phyloP scores from a whole-genome alignment of 1,140 invertebrate genomes.

The Ostrea denselamellosa region DNA sequence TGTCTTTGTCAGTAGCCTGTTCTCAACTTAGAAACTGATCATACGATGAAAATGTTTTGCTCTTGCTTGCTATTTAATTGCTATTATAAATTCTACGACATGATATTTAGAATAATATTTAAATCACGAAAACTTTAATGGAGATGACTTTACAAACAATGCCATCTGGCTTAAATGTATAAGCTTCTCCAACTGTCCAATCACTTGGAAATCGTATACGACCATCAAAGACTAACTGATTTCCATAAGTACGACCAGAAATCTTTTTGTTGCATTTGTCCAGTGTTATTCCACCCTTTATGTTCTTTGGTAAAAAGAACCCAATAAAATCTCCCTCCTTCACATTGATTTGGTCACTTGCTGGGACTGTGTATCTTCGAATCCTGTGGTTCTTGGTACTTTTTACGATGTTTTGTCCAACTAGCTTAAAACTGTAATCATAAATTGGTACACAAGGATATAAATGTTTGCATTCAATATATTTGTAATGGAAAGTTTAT shows the following conservation, averaged over 20 bases:
- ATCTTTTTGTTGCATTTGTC: slow-evolving; percentile 47
- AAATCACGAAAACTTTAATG: slow-evolving; percentile 46
- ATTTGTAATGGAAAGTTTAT: neutral
- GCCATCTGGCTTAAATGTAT: slow-evolving; percentile 23
- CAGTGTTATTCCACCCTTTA: slow-evolving; percentile 46
- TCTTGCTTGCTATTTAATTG: slow-evolving; percentile 13
- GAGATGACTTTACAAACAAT: slow-evolving; percentile 46
- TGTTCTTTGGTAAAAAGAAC: slow-evolving; percentile 43
- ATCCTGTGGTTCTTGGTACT: slow-evolving; percentile 40
- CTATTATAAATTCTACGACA: neutral
- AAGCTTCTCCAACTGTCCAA: slow-evolving; percentile 39
- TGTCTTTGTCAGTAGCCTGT: too few relatives aligned
- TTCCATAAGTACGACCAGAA: slow-evolving; percentile 44
- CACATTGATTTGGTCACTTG: slow-evolving; percentile 37
- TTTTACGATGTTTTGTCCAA: slow-evolving; percentile 43
- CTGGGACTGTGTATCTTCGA: neutral
- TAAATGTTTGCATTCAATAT: neutral
- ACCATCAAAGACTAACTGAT: neutral
- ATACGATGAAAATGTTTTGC: too few relatives aligned
- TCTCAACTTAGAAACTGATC: too few relatives aligned
- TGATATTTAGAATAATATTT: neutral
- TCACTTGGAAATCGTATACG: neutral
- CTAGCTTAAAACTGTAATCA: slow-evolving; percentile 42
- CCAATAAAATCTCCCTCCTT: slow-evolving; percentile 47
- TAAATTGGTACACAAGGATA: neutral